Conservation (phyloP, 2,797 vertebrate genomes). For the Gymnoscopelus microlampas region DNA sequence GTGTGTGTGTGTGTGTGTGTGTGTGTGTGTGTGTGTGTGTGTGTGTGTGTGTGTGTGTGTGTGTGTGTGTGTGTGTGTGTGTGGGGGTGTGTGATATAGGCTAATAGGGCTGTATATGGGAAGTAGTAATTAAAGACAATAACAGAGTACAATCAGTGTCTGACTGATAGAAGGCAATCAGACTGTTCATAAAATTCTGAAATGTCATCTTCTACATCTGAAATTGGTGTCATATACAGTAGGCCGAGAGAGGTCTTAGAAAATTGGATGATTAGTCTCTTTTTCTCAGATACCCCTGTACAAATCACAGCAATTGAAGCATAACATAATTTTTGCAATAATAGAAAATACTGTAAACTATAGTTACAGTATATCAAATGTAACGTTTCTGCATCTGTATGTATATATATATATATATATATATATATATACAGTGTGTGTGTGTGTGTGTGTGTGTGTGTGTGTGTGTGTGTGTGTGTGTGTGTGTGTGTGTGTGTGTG, state of each 20-base stretch:
- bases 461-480: too few species aligned
- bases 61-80: conserved; percentile 4
- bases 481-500: too few species aligned
- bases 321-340: background rate
- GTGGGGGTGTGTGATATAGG: background rate
- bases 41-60: conserved; percentile 3
- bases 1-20: conserved; percentile 5
- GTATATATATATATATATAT: too few species aligned
- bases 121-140: conserved; percentile 9
- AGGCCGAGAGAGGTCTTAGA: background rate
- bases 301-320: too few species aligned
- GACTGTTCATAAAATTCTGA: conserved; percentile 12
- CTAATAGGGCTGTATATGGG: background rate
- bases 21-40: background rate
- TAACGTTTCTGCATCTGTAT: too few species aligned
- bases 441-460: too few species aligned
- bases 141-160: conserved; percentile 11
- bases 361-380: too few species aligned
- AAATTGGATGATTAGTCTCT: background rate
- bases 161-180: conserved; percentile 20
- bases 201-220: background rate
- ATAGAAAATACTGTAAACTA: background rate
- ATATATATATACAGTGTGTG: too few species aligned
- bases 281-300: too few species aligned
- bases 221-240: conserved; percentile 2